Conservation (phyloP, 2,113 vertebrate species). For the Cheilinus undulatus region DNA sequence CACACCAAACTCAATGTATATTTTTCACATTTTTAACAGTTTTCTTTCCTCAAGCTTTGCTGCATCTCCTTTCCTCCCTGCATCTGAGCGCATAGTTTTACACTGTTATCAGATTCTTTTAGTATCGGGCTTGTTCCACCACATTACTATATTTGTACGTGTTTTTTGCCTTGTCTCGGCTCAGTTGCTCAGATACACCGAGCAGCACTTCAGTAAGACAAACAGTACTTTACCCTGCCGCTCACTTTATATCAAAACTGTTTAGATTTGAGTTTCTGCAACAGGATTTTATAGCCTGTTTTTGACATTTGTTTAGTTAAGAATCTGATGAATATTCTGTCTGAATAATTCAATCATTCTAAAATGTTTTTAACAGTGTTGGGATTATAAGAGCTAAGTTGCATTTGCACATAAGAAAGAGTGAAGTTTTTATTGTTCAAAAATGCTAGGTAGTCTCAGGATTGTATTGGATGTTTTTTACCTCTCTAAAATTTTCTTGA, state of each 20-base stretch:
- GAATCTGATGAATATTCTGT: too few relatives aligned
- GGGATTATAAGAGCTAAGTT: neutral
- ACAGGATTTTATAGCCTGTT: neutral
- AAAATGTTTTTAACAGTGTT: neutral
- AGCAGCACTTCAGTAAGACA: conserved; percentile 21
- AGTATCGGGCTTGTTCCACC: conserved; percentile 13
- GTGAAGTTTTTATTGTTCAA: neutral
- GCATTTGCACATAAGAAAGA: neutral
- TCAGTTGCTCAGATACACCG: conserved; percentile 36
- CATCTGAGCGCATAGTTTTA: conserved; percentile 49
- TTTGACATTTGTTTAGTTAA: too few relatives aligned
- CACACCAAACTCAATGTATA: neutral
- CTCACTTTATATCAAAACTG: conserved; percentile 51
- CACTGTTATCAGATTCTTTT: conserved; percentile 59
- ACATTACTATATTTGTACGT: conserved; percentile 81
- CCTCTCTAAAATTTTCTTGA: neutral
- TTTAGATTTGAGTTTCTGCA: conserved; percentile 52
- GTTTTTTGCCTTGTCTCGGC: conserved; percentile 36
- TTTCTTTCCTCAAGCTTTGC: neutral
- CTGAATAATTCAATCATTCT: neutral
- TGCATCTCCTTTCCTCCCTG: neutral
- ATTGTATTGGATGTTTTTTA: neutral
- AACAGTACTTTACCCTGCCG: conserved; percentile 22
- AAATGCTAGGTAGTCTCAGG: too few relatives aligned
- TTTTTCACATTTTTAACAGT: neutral